Evolutionary conservation across 1,140 invertebrate genomes (phyloP), one percentile per base, ranked within the genome.

Genomic region (Galleria mellonella): DNA sequence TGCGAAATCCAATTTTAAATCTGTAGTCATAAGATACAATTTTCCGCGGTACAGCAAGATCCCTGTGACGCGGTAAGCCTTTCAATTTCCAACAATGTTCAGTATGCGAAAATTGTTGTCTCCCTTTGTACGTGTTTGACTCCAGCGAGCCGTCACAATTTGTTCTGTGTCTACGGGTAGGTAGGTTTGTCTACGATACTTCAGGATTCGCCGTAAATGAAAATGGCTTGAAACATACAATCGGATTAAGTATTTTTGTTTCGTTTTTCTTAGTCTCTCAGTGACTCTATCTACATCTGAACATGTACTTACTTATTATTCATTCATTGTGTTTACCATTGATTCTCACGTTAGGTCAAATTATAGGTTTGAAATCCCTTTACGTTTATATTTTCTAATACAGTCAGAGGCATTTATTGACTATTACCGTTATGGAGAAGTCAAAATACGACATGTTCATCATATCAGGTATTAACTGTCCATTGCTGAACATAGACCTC

Each of bases 41-140:
- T 4, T 43, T 9, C 12, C 8, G 39, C 31, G 28, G 27, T 3
- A 23, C 17, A 17, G 27, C 4, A 27, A 29, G 11, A 8, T 35
- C 10, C 17, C 17, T 51, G 48, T 52, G 44, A 55, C 49, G 51
- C 43, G 58, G 59, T 47, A 51, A 58, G 62, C 55, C 52, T 66
- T 62, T 62, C 62, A 66, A 66, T 63, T 66, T 55, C 51, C 53
- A 55, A 59, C 59, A 62, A 62, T 59, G 59, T 45, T 62, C 47
- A 57, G 62, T 62, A 66, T 66, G 62, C 59, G 59, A 66, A 65
- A 65, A 62, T 62, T 66, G 59, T 62, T 59, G 62, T 54, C 59
- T 53, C 55, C 59, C 58, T 66, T 59, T 59, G 49, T 58, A 59
- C 55, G 62, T 62, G 58, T 51, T 54, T 58, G 48, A 58, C 11